Evolutionary conservation across 1,140 invertebrate genomes (phyloP), one percentile per base, ranked within the genome.

Genomic region (Cryptotermes secundus): DNA sequence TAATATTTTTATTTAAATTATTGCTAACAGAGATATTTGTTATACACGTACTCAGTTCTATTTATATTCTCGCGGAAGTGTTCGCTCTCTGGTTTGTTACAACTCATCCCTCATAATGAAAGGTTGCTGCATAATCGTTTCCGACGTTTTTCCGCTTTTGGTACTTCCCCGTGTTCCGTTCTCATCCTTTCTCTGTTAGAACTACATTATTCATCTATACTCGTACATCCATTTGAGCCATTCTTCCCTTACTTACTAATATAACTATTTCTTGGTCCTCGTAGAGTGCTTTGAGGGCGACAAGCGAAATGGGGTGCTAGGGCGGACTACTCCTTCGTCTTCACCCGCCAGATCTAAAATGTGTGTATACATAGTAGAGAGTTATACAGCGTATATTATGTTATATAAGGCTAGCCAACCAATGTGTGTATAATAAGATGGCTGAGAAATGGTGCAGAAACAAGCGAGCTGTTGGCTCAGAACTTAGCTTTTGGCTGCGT

Each of bases 391-490:
- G 59, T 22, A 4, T 49, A 80, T 72, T 72, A 72, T 72, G 59
- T 31, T 72, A 31, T n/a, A 31, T 72, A 72, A 72, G 12, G 7
- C 59, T 72, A 72, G 59, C 59, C 59, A 72, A 72, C 59, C 59
- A 72, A 72, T 72, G 59, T 72, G 59, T 81, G 22, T 81, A 72
- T 72, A 72, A 72, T 72, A 72, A 26, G n/a, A 72, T 72, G 59
- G 59, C 59, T 72, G 83, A 59, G 83, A 83, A 83, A 83, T 83
- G 83, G 83, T 79, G 83, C 83, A 83, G 83, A 83, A 83, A 83
- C 83, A 59, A 79, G 53, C 19, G 2, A 24, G 34, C n/a, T 53
- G 81, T 1, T 34, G 34, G 83, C 34, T 31, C 80, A 35, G 80
- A 72, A 72, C 59, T 72, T 72, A 4, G 59, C 59, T 72, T 72